Evolutionary conservation across 2,888 invertebrate species (phyloP), one percentile per base, ranked within the genome.

Genomic region (Gibbula magus): DNA sequence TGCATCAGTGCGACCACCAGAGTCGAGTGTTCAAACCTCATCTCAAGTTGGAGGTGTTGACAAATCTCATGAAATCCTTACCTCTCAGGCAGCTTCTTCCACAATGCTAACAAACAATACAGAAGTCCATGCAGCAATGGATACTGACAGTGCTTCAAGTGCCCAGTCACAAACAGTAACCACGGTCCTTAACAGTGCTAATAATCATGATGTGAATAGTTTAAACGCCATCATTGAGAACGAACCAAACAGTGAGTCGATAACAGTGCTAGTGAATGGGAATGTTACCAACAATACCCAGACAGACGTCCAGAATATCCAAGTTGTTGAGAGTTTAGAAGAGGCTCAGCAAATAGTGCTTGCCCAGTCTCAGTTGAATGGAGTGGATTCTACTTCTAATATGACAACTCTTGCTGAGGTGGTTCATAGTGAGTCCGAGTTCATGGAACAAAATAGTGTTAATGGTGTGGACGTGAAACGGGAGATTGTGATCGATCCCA

Each of bases 1-100:
- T 29, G 35, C 39, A 20, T 29, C 20, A 20, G 70, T 32, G 39
- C 16, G 39, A 70, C 39, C 70, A 32, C 70, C 70, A 70, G 70
- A 70, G 35, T 35, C 70, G 2, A 70, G 70, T 39, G 70, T 70
- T 70, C 70, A 70, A 35, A 70, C 39, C 70, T 20, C 39, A 39
- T 39, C 70, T 70, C 70, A 70, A 35, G 70, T 70, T 70, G 70
- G 70, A 70, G 70, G 70, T 39, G 54, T 54, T 29, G 35, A 25
- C 16, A 75, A 75, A 75, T 54, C 75, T 75, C 75, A 75, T 32
- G 75, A 75, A 75, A 75, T 75, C 75, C 75, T 54, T 20, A 54
- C 52, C 20, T 75, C 75, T 75, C 75, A 75, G 75, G 75, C 70
- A 70, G 70, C 70, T 35, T n/a, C 70, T 70, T 35, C 70, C 70